Base-by-base conservation (phyloP, 2,113 vertebrate genomes). In the Rutilus rutilus region DNA sequence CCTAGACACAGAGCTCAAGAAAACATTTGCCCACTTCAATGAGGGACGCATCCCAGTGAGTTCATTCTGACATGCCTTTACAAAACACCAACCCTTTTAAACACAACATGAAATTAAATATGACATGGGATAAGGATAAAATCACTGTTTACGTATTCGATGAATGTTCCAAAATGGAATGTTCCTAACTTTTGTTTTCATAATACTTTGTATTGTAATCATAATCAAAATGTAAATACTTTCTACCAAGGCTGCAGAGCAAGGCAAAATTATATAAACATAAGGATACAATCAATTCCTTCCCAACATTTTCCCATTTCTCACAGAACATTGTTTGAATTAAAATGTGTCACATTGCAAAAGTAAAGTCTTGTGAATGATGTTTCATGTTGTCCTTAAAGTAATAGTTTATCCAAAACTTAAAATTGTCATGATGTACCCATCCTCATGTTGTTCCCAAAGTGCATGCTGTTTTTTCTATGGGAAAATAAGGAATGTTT, bases 11-110 rank as follows among this genome's bases (percentile, higher is more conserved):
- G 97, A 98, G 87, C 93, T 99, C 91, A 97, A 97, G 92, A 94
- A 94, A 90, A 95, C 94, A 17, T 98, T 97, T 2, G 95, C 93
- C 64, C 97, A 99, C 91, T 99, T 99, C 87, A 95, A 95, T 1
- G 96, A 97, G 88, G 93, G 96, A 17, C 97, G 97, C 57, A 94
- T 98, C 92, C 96, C 98, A 2, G 98, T 98, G 92, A 97, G 97
- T 95, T 15, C 10, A 7, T 30, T 45, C 67, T 47, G 27, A 67
- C 19, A 25, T 54, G 52, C 12, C 33, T 9, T 3, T 64, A 67
- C 39, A 39, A 78, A 78, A 59, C 27, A 54, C 27, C 33, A 45
- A 60, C 19, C 1, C 23, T 36, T 60, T 25, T 10, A 54, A 19
- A 45, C 33, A 45, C 7, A 2, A 11, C 74, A 76, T 50, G 4